A percentile compares a stretch with the other conserved stretches of the same genome.
Conservation (phyloP, 2,888 invertebrate genomes). For the Polymixis lichenea region DNA sequence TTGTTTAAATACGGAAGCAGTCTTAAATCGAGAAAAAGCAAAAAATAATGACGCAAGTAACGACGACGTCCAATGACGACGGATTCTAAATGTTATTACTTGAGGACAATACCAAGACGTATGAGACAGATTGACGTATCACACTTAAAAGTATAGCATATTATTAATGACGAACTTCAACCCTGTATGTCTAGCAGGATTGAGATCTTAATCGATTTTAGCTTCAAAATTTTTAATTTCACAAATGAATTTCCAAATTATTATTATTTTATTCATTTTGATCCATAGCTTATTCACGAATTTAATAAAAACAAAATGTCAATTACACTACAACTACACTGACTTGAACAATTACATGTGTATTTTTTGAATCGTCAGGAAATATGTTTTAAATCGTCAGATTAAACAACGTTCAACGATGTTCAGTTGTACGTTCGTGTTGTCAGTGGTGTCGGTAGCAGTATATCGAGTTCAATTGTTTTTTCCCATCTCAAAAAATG, state of each 20-base stretch:
- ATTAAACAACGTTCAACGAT: too few species aligned
- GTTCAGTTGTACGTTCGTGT: too few species aligned
- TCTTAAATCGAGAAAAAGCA: constrained; percentile 36
- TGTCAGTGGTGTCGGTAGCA: too few species aligned
- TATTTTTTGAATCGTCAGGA: too few species aligned
- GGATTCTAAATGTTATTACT: constrained; percentile 26
- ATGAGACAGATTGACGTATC: constrained; percentile 19
- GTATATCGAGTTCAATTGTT: too few species aligned
- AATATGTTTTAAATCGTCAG: too few species aligned
- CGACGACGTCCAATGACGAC: constrained; percentile 17
- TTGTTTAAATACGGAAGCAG: constrained; percentile 47
- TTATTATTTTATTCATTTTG: background rate
- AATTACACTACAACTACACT: too few species aligned
- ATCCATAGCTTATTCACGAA: background rate
- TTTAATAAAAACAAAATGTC: background rate
- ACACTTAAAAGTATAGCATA: constrained; percentile 19
- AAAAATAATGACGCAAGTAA: constrained; percentile 55
- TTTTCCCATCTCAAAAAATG: too few species aligned
- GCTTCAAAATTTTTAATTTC: background rate
- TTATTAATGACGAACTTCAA: constrained; percentile 7
- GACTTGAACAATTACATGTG: too few species aligned
- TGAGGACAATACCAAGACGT: constrained; percentile 41
- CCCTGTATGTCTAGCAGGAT: background rate
- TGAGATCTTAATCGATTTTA: background rate
- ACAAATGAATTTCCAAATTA: background rate